Conservation (phyloP, 2,113 vertebrate species). For the Calyptomena viridis region DNA sequence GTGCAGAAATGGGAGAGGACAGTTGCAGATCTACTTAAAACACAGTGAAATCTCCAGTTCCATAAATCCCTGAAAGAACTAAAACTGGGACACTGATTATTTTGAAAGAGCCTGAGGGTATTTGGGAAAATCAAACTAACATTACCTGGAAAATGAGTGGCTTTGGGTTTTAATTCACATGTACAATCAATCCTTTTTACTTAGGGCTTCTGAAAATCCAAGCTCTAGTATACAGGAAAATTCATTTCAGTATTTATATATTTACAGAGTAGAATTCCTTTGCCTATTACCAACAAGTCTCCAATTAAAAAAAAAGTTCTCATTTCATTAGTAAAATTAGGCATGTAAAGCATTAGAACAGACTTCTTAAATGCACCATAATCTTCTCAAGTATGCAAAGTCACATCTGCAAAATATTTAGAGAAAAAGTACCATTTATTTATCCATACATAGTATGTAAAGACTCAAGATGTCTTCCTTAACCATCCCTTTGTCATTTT, state of each 20-base stretch:
- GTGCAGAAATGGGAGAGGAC: not conserved
- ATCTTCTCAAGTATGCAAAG: not conserved
- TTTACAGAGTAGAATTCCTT: not conserved
- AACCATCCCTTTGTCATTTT: constrained; percentile 93
- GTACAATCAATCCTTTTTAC: not conserved
- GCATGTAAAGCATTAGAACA: not conserved
- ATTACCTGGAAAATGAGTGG: not conserved
- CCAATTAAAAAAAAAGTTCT: not conserved
- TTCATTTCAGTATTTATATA: not conserved
- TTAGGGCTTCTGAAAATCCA: not conserved
- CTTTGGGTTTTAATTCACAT: not conserved
- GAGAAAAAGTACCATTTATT: constrained; percentile 62
- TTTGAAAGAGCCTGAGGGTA: not conserved
- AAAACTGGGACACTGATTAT: not conserved
- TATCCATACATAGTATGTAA: constrained; percentile 13
- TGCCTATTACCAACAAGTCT: not conserved
- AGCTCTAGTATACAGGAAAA: not conserved
- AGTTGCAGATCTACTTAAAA: not conserved
- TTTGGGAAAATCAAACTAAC: not conserved
- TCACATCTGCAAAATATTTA: constrained; percentile 15
- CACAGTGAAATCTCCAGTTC: not conserved
- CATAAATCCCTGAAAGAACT: not conserved
- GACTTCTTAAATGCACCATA: not conserved
- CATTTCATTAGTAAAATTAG: not conserved
- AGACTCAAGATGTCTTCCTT: constrained; percentile 68